Base-by-base conservation (phyloP, 1,140 invertebrate species). In the Sinonovacula constricta region DNA sequence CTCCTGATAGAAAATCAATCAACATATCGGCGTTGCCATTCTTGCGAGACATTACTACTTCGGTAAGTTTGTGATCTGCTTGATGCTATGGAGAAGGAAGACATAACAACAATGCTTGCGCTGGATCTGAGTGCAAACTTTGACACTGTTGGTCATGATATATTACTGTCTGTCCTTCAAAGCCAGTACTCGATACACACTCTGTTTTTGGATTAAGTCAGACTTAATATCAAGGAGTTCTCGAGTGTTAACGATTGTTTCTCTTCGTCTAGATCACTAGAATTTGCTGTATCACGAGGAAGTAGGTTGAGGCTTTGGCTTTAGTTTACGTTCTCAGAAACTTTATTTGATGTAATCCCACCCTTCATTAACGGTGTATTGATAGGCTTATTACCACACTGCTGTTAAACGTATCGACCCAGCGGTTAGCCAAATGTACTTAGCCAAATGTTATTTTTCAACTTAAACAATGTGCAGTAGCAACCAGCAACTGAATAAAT, bases 11-110 rank as follows among this genome's bases (percentile, higher is more conserved):
- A 56, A 26, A 57, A 57, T 33, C 67, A 70, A 57, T 57, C 53
- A 15, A 54, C 67, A 15, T 70, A 57, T 28, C 31, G 67, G 34
- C 67, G 24, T 4, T 26, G 22, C 26, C 67, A 70, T 36, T 70
- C 67, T 15, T 70, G 67, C 36, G 53, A 70, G 53, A 15, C 67
- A 14, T 30, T 33, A 14, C 36, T 70, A 57, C 51, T 57, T 2
- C 31, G 67, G 57, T 54, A 34, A n/a, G 67, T 57, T 28, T 57
- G 36, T 36, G 67, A 56, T 26, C 15, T 70, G 7, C 67, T 70
- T 56, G 51, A 7, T 70, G 67, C 28, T 3, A 70, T 70, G 67
- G 67, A 66, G 18, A 66, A 33, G 12, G 33, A 66, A 33, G 18
- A 66, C 26, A 36, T 57, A 12, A 57, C 54, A 57, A 26, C 54